Evolutionary conservation across 92 coral and sea anemone species (phyloP).

Genomic region (Siderastrea radians): DNA sequence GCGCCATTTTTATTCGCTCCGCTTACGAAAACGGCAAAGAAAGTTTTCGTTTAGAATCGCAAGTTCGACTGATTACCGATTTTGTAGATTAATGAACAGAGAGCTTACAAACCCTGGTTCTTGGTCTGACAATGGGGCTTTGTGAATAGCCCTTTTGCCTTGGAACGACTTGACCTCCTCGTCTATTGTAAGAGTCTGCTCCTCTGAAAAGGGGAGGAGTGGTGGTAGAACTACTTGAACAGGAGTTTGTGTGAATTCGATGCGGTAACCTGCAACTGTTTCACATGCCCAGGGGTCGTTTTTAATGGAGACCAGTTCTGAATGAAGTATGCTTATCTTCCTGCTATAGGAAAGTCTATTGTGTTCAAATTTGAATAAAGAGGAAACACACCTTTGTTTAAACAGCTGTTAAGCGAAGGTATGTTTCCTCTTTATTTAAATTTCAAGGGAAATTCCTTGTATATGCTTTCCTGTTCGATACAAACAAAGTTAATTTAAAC

Average conservation of each 20-base stretch:
- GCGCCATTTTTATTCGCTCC: slow-evolving; percentile 15
- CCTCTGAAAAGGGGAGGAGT: too few species aligned
- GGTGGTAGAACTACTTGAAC: too few species aligned
- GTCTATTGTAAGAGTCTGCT: too few species aligned
- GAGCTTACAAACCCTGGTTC: not conserved
- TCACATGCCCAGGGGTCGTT: not conserved
- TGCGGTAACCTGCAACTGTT: too few species aligned
- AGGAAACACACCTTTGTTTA: slow-evolving; percentile 20
- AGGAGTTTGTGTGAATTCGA: too few species aligned
- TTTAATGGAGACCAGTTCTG: slow-evolving; percentile 14
- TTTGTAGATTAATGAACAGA: slow-evolving; percentile 26
- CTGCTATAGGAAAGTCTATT: not conserved
- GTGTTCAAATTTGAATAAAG: not conserved
- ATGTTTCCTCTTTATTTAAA: too few species aligned
- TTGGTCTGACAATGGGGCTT: not conserved
- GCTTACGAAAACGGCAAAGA: slow-evolving; percentile 15
- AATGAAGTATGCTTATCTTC: slow-evolving; percentile 1
- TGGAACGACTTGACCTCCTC: too few species aligned
- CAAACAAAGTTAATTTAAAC: too few species aligned
- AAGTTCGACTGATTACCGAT: not conserved
- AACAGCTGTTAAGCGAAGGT: not conserved
- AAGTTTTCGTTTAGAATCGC: too few species aligned
- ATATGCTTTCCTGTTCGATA: too few species aligned
- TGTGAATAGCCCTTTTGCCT: too few species aligned
- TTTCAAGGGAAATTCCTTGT: too few species aligned